These are phyloP conservation scores for Clarias batrachus DNA, from an alignment of 2,113 vertebrate genomes.

Conservation along the genomic window DNA sequence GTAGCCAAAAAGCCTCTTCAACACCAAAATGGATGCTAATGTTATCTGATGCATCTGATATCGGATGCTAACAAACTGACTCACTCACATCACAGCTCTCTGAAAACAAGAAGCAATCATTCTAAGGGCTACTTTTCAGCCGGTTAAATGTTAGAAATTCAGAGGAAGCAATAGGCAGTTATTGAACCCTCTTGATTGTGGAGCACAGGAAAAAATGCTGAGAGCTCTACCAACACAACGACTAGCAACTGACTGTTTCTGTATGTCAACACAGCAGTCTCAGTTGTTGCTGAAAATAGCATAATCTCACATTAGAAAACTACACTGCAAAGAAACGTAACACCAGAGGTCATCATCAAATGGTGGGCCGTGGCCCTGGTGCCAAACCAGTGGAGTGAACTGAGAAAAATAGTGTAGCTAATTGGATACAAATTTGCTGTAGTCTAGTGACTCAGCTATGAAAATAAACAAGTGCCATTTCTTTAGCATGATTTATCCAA, in stretches of 20 bases:
- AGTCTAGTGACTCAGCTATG: not conserved
- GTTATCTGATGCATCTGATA: not conserved
- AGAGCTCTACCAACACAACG: not conserved
- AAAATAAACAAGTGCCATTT: not conserved
- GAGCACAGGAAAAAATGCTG: not conserved
- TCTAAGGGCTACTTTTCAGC: not conserved
- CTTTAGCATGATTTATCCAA: not conserved
- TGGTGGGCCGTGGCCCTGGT: too few relatives aligned
- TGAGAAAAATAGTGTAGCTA: not conserved
- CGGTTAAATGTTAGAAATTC: not conserved
- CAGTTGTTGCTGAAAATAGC: not conserved
- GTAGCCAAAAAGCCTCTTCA: not conserved
- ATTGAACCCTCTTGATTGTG: slow-evolving; percentile 4
- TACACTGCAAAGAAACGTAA: not conserved
- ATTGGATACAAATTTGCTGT: not conserved
- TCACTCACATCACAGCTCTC: not conserved
- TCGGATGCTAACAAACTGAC: not conserved
- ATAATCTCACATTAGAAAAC: not conserved
- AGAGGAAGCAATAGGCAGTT: not conserved
- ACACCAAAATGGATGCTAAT: not conserved
- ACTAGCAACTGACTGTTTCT: not conserved
- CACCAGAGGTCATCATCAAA: not conserved
- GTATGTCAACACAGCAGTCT: not conserved
- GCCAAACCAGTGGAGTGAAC: not conserved
- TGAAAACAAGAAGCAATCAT: not conserved